Base-by-base conservation (phyloP, 1,140 invertebrate genomes). In the Camponotus vicinus region DNA sequence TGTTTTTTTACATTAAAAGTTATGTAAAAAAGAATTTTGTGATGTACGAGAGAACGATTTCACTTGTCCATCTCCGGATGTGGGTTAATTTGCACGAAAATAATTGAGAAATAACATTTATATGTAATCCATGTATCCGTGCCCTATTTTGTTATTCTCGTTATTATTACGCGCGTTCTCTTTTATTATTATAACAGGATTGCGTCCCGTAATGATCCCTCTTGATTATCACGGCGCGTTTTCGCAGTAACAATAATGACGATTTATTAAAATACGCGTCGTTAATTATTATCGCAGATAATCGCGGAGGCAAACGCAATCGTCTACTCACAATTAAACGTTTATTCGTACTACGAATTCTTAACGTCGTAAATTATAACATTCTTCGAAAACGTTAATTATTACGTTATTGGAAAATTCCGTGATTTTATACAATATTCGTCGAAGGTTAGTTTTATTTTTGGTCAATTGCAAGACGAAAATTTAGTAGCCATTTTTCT, bases 131-230 rank as follows among this genome's bases (percentile, higher is more conserved):
- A 15, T 40, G 55, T 73, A n/a, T 57, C n/a, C 52, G 52, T 21
- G 67, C 9, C 13, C 69, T 83, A 83, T 83, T 83, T 83, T 83
- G 42, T 83, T 83, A 73, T 83, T 61, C 42, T n/a, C 21, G 27
- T 59, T 18, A 57, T 83, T 75, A 83, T 73, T 63, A 83, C 40
- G 15, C 8, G 79, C 6, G 55, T 67, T 52, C 49, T 52, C 49
- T 73, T 83, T 83, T 83, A 83, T 83, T 83, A 83, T 83, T 83
- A 83, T 83, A 83, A 83, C 79, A 69, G 69, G 79, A 83, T 73
- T 83, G 69, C 40, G 42, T 73, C 32, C 27, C 40, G 55, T 83
- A 83, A 83, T 83, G 55, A 83, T 83, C 59, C 42, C 55, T 40
- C 67, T 75, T 83, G 79, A 83, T 83, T 83, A 83, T 83, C 69